phyloP scores from a whole-genome alignment of 2,797 vertebrate genomes.

The Limnodromus scolopaceus region DNA sequence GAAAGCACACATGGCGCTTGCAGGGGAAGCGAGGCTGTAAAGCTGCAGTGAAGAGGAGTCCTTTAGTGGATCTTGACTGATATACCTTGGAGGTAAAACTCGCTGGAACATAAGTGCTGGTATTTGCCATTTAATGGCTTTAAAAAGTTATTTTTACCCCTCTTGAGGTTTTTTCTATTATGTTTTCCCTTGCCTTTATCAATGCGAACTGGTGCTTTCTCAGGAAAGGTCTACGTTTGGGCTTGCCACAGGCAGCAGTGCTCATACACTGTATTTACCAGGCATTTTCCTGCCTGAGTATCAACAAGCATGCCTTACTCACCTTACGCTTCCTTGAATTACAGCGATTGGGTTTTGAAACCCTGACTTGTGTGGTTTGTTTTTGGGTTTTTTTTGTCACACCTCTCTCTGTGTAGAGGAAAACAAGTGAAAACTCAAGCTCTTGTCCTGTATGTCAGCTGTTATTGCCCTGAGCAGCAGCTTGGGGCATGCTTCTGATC shows the following conservation, averaged over 20 bases:
- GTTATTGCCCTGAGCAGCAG: background rate
- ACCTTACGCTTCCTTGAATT: background rate
- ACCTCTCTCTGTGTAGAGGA: background rate
- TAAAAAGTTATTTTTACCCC: background rate
- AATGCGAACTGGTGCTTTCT: background rate
- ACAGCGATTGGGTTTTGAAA: background rate
- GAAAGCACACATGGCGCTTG: rapidly evolving
- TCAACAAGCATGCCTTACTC: background rate
- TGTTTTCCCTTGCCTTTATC: background rate
- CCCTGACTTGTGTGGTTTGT: background rate
- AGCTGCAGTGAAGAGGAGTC: background rate
- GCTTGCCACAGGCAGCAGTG: background rate
- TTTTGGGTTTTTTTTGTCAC: background rate
- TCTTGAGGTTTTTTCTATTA: background rate
- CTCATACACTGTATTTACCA: rapidly evolving
- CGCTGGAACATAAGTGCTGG: background rate
- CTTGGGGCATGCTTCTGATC: background rate
- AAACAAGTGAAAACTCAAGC: background rate
- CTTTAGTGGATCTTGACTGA: background rate
- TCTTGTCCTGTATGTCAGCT: background rate
- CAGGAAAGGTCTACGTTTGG: background rate
- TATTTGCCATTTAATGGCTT: background rate
- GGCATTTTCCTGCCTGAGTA: background rate
- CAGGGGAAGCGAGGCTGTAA: background rate
- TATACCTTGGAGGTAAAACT: background rate